Percentiles rank a stretch among this genome's conserved stretches.
These are phyloP conservation scores for Drepana falcataria DNA, from an alignment of 2,888 invertebrate species.

Conservation along the genomic window DNA sequence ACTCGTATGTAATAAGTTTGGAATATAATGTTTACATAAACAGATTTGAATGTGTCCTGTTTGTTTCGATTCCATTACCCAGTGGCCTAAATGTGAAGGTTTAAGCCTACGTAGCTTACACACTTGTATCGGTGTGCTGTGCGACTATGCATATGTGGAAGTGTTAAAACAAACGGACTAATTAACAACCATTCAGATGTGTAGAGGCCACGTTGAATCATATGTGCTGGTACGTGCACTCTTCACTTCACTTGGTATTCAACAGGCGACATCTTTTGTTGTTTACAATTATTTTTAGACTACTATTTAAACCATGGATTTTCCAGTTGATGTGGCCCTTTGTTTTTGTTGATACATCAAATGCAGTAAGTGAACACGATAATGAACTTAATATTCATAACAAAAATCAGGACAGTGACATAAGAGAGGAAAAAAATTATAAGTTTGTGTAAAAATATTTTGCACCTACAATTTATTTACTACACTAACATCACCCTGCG, in stretches of 20 bases:
- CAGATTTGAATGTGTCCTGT: neutral
- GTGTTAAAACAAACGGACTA: slow-evolving; percentile 69
- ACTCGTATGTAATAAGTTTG: neutral
- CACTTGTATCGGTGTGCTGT: slow-evolving; percentile 31
- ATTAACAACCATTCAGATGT: slow-evolving; percentile 71
- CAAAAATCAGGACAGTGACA: too few species aligned
- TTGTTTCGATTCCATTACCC: slow-evolving; percentile 32
- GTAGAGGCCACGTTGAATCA: slow-evolving; percentile 58
- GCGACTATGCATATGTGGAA: slow-evolving; percentile 39
- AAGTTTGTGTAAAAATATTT: too few species aligned
- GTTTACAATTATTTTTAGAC: slow-evolving; percentile 27
- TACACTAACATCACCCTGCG: too few species aligned
- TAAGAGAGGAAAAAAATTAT: too few species aligned
- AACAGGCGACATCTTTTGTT: slow-evolving; percentile 31
- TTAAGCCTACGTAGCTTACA: slow-evolving; percentile 24
- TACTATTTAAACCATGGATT: slow-evolving; percentile 6
- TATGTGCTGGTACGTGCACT: slow-evolving; percentile 38
- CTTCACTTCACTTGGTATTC: slow-evolving; percentile 57
- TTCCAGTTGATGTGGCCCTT: neutral
- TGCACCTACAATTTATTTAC: too few species aligned
- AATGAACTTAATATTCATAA: too few species aligned
- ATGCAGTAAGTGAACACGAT: too few species aligned
- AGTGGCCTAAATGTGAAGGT: slow-evolving; percentile 44
- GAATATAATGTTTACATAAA: too few species aligned
- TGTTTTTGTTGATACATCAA: neutral